phyloP scores from a whole-genome alignment of 2,797 vertebrate genomes.

The Sebastes steindachneri region DNA sequence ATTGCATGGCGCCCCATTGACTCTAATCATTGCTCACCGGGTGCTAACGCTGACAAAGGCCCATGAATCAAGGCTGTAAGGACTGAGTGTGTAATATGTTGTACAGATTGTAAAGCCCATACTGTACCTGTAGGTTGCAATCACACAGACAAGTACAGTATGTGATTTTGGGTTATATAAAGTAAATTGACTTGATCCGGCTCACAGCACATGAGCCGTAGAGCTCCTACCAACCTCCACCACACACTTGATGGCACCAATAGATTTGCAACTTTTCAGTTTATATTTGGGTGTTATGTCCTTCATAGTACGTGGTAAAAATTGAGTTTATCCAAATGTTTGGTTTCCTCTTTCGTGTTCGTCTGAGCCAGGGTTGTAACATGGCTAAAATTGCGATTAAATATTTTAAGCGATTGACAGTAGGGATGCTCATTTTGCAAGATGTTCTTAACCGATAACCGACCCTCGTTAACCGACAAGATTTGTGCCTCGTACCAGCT shows the following conservation, averaged over 20 bases:
- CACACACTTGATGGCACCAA: too few species aligned
- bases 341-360: too few species aligned
- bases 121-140: neutral
- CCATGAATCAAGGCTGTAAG: neutral
- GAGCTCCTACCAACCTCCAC: neutral
- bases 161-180: neutral
- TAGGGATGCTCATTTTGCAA: too few species aligned
- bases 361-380: rapidly evolving
- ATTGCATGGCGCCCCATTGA: neutral
- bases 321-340: too few species aligned
- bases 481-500: too few species aligned
- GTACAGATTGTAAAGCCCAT: neutral
- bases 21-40: neutral
- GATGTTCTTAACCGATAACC: too few species aligned
- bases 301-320: too few species aligned
- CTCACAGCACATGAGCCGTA: neutral
- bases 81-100: neutral
- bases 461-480: too few species aligned
- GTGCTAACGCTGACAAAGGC: neutral
- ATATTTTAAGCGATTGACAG: too few species aligned
- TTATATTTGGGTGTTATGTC: too few species aligned
- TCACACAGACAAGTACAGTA: neutral
- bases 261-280: too few species aligned
- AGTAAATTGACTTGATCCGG: neutral
- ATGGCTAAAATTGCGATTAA: too few species aligned